Evolutionary conservation across 2,888 invertebrate genomes (phyloP), one percentile per base, ranked within the genome.

Genomic region (Brachylomia viminalis): DNA sequence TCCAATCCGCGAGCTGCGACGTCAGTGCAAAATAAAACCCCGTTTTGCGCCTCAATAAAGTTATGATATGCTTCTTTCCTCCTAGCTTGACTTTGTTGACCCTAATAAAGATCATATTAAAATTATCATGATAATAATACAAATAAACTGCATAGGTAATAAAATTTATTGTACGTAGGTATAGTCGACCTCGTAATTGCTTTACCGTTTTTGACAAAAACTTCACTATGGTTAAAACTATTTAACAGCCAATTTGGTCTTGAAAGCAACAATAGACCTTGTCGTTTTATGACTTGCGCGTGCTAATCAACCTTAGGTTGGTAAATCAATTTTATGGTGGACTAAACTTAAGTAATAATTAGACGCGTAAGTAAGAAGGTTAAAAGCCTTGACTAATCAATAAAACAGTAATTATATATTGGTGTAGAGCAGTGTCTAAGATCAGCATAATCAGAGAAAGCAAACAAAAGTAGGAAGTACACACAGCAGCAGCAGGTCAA

Each of bases 1-100:
- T 99, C 99, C 85, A 99, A 95, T 69, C 99, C 99, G 95, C 99
- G 97, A 0, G 99, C 99, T 17, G 99, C 99, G 0, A 99, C 99
- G 95, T 99, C 99, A 0, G 99, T 99, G 92, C 99, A 99, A 64
- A 99, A 97, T 74, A 99, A 96, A 82, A 98, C 98, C 2, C 99
- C 99, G 72, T 97, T 97, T 86, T 98, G 98, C 1, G 99, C 98
- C 92, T 99, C 98, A 90, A 99, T 98, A 95, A 99, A 99, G 93
- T 98, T 98, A 94, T 99, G 99, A 95, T 99, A 99, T 17, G 99
- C 99, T 74, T 98, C 98, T 64, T 99, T 99, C 79, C 99, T 98
- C 94, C 99, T 99, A 0, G 98, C 98, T 96, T 99, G 99, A 93
- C 99, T 99, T 96, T 99, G 99, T 93, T 98, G 99, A 47, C 99